Evolutionary conservation across 1,140 invertebrate genomes (phyloP).

Genomic region (Calephelis virginiensis): DNA sequence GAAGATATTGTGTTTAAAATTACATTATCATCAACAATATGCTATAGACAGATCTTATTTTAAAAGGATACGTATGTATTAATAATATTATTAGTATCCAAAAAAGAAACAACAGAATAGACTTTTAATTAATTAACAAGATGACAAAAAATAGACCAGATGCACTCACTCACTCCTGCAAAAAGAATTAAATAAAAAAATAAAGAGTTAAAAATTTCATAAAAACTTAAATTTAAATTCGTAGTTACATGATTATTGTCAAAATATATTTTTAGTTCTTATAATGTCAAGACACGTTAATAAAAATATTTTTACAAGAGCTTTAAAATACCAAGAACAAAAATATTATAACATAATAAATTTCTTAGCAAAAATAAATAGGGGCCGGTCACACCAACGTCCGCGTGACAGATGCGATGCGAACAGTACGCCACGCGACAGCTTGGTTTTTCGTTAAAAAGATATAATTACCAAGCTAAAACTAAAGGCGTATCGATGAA

Average conservation of each 20-base stretch:
- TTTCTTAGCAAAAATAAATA: neutral
- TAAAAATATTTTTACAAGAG: too few species aligned
- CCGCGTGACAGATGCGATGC: slow-evolving; percentile 44
- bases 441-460: slow-evolving; percentile 53
- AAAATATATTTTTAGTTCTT: too few species aligned
- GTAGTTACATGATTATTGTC: too few species aligned
- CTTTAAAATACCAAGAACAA: too few species aligned
- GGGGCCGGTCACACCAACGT: slow-evolving; percentile 26
- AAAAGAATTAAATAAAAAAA: too few species aligned
- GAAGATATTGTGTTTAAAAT: slow-evolving; percentile 48
- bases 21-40: neutral
- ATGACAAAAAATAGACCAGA: neutral
- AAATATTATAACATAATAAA: too few species aligned
- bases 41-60: neutral
- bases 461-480: slow-evolving; percentile 46
- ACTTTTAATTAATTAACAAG: neutral
- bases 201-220: too few species aligned
- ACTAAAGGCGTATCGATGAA: slow-evolving; percentile 31
- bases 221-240: too few species aligned
- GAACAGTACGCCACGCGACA: slow-evolving; percentile 60
- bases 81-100: too few species aligned
- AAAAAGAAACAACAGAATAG: neutral
- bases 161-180: too few species aligned
- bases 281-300: too few species aligned
- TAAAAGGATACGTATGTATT: neutral